phyloP scores from a whole-genome alignment of 1,140 invertebrate genomes.

The Neocloeon triangulifer region DNA sequence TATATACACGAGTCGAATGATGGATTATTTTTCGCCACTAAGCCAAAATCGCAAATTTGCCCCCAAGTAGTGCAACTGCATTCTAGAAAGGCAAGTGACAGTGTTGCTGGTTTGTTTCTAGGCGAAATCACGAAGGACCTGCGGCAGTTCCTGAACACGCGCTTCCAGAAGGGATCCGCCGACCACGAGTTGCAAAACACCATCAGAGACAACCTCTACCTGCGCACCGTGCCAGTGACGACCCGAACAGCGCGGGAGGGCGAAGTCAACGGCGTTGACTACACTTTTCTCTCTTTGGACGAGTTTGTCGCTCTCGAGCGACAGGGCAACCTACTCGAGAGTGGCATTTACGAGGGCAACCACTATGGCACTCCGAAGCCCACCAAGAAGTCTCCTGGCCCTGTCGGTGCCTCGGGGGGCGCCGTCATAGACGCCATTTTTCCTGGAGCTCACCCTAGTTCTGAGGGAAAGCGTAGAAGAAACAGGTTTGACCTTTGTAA shows the following conservation, averaged over 20 bases:
- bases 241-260: constrained; percentile 30
- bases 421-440: constrained; percentile 14
- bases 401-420: constrained; percentile 9
- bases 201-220: constrained; percentile 43
- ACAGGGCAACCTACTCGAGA: constrained; percentile 36
- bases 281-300: constrained; percentile 33
- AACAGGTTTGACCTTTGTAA: no score
- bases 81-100: no score
- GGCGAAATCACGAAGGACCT: constrained; percentile 26
- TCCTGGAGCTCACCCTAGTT: constrained; percentile 27
- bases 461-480: constrained; percentile 28
- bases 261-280: constrained; percentile 40
- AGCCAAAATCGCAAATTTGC: no score
- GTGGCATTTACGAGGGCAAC: constrained; percentile 38
- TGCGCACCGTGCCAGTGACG: constrained; percentile 43
- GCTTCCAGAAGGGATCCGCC: constrained; percentile 36
- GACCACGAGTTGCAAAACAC: constrained; percentile 45
- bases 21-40: no score
- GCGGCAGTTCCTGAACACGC: constrained; percentile 31
- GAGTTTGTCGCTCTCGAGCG: constrained; percentile 35
- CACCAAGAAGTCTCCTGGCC: constrained; percentile 17
- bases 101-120: no score
- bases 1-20: no score
- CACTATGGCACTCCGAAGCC: constrained; percentile 30
- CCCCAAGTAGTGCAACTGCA: no score